A percentile compares a stretch with the other conserved stretches of the same genome.
Evolutionary conservation across 2,888 invertebrate species (phyloP).

Genomic region (Phlogophora meticulosa): DNA sequence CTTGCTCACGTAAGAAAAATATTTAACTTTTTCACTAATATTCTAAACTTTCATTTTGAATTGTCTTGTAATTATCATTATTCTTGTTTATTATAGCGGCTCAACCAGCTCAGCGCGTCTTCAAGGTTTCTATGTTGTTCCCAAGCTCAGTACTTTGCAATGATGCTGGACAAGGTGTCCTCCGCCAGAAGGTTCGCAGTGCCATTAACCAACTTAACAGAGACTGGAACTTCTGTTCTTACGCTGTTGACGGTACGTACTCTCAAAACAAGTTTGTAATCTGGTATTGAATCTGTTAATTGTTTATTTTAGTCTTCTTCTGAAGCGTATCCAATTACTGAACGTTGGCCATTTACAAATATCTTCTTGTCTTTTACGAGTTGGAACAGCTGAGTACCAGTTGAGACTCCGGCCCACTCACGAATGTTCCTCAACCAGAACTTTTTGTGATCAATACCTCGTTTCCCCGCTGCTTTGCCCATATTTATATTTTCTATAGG

Average conservation of each 20-base stretch:
- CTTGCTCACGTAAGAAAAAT: slow-evolving; percentile 95
- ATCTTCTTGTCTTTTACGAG: not conserved
- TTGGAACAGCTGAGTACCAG: not conserved
- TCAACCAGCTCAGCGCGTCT: slow-evolving; percentile 98
- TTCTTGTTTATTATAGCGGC: slow-evolving; percentile 91
- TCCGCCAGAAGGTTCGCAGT: slow-evolving; percentile 96
- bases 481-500: not conserved
- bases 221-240: slow-evolving; percentile 99
- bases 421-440: not conserved
- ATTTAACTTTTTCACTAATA: not conserved
- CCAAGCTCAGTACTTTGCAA: slow-evolving; percentile 99
- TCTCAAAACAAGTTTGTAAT: too few relatives aligned
- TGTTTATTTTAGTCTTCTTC: not conserved
- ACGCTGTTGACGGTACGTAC: slow-evolving; percentile 94
- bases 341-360: not conserved
- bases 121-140: slow-evolving; percentile 98
- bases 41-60: not conserved
- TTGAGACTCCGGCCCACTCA: not conserved
- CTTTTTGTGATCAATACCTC: not conserved
- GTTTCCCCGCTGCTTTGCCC: not conserved
- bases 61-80: slow-evolving; percentile 5
- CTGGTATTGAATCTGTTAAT: not conserved
- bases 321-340: too few relatives aligned
- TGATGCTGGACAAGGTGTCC: slow-evolving; percentile 97
- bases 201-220: slow-evolving; percentile 97